Evolutionary conservation across 2,797 vertebrate genomes (phyloP).

Genomic region (Coccyzus lansbergi): DNA sequence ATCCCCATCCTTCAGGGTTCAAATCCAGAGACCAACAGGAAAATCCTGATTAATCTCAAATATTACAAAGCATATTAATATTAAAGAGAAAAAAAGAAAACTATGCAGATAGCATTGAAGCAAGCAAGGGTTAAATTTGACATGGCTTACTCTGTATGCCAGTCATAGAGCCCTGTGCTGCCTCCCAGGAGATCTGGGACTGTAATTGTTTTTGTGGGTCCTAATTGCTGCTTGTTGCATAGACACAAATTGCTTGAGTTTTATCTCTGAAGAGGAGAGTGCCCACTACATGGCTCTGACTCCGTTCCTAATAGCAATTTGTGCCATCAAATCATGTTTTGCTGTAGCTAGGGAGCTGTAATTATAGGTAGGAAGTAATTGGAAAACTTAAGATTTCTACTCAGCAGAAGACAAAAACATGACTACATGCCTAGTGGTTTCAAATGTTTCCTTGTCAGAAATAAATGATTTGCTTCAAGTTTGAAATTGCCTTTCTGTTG

Average conservation of each 20-base stretch:
- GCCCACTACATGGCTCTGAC: not conserved
- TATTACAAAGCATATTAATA: not conserved
- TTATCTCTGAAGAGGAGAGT: not conserved
- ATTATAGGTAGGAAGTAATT: slow-evolving; percentile 21
- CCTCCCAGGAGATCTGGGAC: slow-evolving; percentile 1
- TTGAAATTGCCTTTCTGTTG: slow-evolving; percentile 9
- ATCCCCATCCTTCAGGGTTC: not conserved
- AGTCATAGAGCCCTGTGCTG: not conserved
- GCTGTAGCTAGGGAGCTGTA: not conserved
- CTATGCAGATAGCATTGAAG: not conserved
- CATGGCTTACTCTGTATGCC: not conserved
- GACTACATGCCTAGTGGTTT: not conserved
- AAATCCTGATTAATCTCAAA: not conserved
- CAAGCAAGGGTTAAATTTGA: slow-evolving; percentile 18
- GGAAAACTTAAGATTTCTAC: slow-evolving; percentile 13
- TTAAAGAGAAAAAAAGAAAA: not conserved
- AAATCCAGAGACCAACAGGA: not conserved
- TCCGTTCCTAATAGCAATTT: slow-evolving; percentile 11
- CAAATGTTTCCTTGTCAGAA: slow-evolving; percentile 1
- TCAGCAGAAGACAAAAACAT: not conserved
- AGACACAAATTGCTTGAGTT: slow-evolving; percentile 12
- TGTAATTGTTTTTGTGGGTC: slow-evolving; percentile 32
- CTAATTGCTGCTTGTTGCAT: slow-evolving; percentile 53
- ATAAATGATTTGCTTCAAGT: slow-evolving; percentile 1
- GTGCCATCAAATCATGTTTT: not conserved